A percentile compares a stretch with the other conserved stretches of the same genome.
Conservation (phyloP, 2,797 vertebrate genomes). For the Clangula hyemalis region DNA sequence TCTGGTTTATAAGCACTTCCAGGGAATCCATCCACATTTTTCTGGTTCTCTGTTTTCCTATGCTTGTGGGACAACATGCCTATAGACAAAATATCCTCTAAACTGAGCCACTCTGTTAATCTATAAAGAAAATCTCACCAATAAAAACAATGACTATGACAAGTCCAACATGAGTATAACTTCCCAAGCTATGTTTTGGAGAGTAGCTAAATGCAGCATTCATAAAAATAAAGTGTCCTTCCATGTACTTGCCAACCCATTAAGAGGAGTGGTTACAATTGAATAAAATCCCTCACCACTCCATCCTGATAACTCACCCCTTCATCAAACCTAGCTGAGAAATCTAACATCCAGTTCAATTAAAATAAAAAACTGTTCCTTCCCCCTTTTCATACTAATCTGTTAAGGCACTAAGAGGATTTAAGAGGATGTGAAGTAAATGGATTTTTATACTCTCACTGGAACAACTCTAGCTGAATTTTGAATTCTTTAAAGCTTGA, state of each 20-base stretch:
- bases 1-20: not conserved
- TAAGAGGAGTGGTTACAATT: not conserved
- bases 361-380: not conserved
- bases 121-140: not conserved
- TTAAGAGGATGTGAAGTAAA: slow-evolving; percentile 28
- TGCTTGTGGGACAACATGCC: accelerated
- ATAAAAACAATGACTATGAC: not conserved
- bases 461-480: slow-evolving; percentile 15
- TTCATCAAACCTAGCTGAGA: not conserved
- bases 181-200: not conserved
- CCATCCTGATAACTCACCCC: not conserved
- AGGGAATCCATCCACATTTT: not conserved
- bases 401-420: slow-evolving; percentile 24
- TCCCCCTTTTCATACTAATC: not conserved
- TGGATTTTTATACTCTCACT: slow-evolving; percentile 11
- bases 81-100: not conserved
- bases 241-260: not conserved
- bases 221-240: not conserved
- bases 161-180: not conserved
- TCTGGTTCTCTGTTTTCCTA: not conserved
- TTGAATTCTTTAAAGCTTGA: not conserved
- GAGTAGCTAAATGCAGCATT: not conserved
- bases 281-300: not conserved
- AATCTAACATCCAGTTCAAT: not conserved
- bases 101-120: not conserved